These are phyloP conservation scores for Desmodus rotundus DNA, from an alignment of 2,113 vertebrate species.

Conservation along the genomic window DNA sequence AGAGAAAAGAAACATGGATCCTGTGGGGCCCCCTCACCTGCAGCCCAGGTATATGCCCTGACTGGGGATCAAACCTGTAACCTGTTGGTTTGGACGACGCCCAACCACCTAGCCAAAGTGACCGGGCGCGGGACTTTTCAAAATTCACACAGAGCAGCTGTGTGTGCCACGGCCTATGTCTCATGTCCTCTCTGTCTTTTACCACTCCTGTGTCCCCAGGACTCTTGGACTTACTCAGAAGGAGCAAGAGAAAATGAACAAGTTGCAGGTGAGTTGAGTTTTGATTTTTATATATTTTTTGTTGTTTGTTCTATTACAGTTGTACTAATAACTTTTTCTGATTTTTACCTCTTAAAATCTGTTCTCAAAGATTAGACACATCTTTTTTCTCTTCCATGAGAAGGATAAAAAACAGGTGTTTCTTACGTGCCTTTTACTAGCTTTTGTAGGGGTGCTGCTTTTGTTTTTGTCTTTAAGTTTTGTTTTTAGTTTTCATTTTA, in stretches of 20 bases:
- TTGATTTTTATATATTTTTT: background rate
- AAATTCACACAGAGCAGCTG: background rate
- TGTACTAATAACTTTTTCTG: too few relatives aligned
- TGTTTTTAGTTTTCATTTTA: background rate
- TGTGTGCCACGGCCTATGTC: background rate
- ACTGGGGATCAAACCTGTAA: too few relatives aligned
- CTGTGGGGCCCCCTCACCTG: too few relatives aligned
- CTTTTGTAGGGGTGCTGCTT: background rate
- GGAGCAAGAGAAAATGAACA: background rate
- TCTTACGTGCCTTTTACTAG: background rate
- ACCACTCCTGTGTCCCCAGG: background rate
- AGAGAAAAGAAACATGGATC: too few relatives aligned
- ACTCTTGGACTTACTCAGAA: background rate
- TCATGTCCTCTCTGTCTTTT: background rate
- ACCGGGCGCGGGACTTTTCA: background rate
- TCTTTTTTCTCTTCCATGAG: background rate
- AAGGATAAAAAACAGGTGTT: background rate
- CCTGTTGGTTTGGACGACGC: too few relatives aligned
- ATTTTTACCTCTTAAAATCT: background rate
- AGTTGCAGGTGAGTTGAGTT: slow-evolving; percentile 13
- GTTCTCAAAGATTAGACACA: background rate
- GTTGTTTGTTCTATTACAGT: too few relatives aligned
- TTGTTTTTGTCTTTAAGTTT: background rate
- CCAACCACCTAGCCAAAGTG: too few relatives aligned
- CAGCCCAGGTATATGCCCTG: too few relatives aligned